These are phyloP conservation scores for Helicolenus hilgendorfi DNA, from an alignment of 2,797 vertebrate species.

Conservation along the genomic window DNA sequence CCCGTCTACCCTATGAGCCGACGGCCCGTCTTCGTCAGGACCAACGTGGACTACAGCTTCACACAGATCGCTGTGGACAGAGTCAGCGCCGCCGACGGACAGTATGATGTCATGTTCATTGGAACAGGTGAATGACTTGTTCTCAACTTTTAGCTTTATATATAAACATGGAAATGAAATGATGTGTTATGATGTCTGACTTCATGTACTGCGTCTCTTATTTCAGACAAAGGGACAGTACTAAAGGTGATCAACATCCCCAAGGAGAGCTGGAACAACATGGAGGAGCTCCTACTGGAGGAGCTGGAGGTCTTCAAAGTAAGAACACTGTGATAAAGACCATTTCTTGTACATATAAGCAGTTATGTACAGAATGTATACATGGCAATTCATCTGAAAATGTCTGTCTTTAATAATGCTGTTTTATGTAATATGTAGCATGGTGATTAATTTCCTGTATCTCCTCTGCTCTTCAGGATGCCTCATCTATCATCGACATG, in stretches of 20 bases:
- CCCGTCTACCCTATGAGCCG: constrained; percentile 93
- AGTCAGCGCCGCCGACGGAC: constrained; percentile 93
- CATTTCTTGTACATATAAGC: background rate
- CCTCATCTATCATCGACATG: constrained; percentile 94
- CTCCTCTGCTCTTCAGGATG: constrained; percentile 87
- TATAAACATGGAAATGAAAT: background rate
- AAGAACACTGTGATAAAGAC: constrained; percentile 43
- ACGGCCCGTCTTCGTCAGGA: constrained; percentile 94
- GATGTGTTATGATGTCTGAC: background rate
- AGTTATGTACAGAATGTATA: too few species aligned
- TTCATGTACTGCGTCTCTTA: background rate
- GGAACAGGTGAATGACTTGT: constrained; percentile 92
- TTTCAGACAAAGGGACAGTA: constrained; percentile 94
- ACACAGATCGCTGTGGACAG: constrained; percentile 94
- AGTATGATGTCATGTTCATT: constrained; percentile 97
- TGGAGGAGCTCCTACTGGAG: constrained; percentile 95
- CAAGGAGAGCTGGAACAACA: constrained; percentile 93
- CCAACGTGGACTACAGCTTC: constrained; percentile 94
- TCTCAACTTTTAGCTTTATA: background rate
- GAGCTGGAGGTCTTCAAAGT: constrained; percentile 98
- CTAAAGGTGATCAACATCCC: constrained; percentile 97
- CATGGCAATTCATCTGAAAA: background rate
- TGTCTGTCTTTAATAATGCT: background rate
- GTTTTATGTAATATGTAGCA: background rate
- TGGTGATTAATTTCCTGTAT: background rate